Evolutionary conservation across 1,140 invertebrate genomes (phyloP).

Genomic region (Magallana ariakensis): DNA sequence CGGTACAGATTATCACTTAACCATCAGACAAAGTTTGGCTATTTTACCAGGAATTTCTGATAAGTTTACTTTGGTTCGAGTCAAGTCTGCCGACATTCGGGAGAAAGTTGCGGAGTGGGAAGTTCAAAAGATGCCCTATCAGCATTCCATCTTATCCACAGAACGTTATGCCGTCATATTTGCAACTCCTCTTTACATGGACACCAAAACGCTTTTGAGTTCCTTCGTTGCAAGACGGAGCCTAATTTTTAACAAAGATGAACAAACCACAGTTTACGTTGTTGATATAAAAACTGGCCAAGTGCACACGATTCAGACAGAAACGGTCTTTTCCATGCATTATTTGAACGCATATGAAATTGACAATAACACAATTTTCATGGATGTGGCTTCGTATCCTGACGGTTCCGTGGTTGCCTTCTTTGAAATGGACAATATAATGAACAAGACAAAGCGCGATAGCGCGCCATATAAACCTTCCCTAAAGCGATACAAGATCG

Average conservation of each 20-base stretch:
- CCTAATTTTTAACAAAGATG: slow-evolving; percentile 66
- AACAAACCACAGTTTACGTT: slow-evolving; percentile 63
- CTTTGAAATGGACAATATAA: slow-evolving; percentile 62
- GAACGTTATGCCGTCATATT: slow-evolving; percentile 70
- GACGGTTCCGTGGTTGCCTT: slow-evolving; percentile 63
- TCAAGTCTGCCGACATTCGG: slow-evolving; percentile 61
- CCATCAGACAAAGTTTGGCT: slow-evolving; percentile 67
- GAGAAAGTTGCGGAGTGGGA: slow-evolving; percentile 66
- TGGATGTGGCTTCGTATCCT: slow-evolving; percentile 70
- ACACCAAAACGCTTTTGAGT: slow-evolving; percentile 63
- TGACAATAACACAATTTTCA: slow-evolving; percentile 59
- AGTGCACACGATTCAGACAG: slow-evolving; percentile 61
- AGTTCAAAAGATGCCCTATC: slow-evolving; percentile 71
- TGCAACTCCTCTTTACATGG: slow-evolving; percentile 70
- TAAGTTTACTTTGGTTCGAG: slow-evolving; percentile 65
- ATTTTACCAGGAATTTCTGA: slow-evolving; percentile 58
- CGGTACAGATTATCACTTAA: slow-evolving; percentile 64
- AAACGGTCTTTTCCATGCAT: slow-evolving; percentile 72
- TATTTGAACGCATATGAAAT: slow-evolving; percentile 74
- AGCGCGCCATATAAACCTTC: slow-evolving; percentile 57
- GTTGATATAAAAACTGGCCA: slow-evolving; percentile 65
- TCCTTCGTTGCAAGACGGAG: slow-evolving; percentile 65
- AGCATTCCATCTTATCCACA: slow-evolving; percentile 75
- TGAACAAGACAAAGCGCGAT: slow-evolving; percentile 60
- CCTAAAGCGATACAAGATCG: slow-evolving; percentile 66